phyloP scores from a whole-genome alignment of 2,888 invertebrate genomes.

The Caenorhabditis sp. region DNA sequence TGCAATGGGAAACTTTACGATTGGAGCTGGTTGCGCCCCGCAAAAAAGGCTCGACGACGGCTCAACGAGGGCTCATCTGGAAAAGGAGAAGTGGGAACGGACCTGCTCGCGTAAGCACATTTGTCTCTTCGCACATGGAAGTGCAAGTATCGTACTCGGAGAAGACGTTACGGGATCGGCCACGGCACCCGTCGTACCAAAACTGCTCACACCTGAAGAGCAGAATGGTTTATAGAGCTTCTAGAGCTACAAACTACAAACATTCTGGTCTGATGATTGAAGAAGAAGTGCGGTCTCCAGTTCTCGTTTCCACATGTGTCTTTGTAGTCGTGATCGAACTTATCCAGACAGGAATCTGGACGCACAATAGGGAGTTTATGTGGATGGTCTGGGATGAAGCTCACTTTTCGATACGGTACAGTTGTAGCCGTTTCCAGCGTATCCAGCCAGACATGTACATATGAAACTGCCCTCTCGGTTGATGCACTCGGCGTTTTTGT shows the following conservation, averaged over 20 bases:
- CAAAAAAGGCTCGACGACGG: constrained; percentile 4
- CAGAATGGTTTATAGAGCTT: background rate
- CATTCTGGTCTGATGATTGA: constrained; percentile 70
- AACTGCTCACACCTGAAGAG: constrained; percentile 61
- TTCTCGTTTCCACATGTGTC: constrained; percentile 71
- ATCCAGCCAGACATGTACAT: constrained; percentile 73
- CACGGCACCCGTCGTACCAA: constrained; percentile 76
- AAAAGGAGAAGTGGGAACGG: background rate
- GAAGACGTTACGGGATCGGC: constrained; percentile 73
- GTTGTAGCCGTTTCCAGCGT: constrained; percentile 76
- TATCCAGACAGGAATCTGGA: constrained; percentile 75
- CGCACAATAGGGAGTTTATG: no score
- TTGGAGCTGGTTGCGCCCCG: no score
- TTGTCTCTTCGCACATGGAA: constrained; percentile 74
- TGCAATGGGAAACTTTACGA: constrained; percentile 33
- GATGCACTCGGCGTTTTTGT: constrained; percentile 73
- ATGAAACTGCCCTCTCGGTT: constrained; percentile 73
- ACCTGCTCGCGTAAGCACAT: constrained; percentile 74
- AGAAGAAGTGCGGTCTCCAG: constrained; percentile 74
- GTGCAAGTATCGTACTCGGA: constrained; percentile 72
- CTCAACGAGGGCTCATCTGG: background rate
- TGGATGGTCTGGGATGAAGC: no score
- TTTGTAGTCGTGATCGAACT: constrained; percentile 71
- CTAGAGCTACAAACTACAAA: constrained; percentile 30
- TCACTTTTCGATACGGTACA: constrained; percentile 73